These are phyloP conservation scores for Myotis brandtii DNA, from an alignment of 2,113 vertebrate genomes.

Conservation along the genomic window DNA sequence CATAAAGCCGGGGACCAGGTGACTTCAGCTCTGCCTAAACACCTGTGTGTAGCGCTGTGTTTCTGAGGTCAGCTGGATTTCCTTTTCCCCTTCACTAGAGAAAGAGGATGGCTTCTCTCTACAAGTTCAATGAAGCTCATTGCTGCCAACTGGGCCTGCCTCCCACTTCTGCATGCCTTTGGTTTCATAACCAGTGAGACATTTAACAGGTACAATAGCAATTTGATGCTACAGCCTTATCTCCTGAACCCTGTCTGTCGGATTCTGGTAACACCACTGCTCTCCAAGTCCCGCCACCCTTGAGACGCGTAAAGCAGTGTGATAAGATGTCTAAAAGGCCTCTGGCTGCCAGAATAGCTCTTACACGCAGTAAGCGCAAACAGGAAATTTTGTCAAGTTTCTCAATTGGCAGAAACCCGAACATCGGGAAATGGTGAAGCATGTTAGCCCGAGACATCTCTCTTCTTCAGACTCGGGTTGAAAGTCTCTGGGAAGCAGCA, in stretches of 20 bases:
- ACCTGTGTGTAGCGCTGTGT: neutral
- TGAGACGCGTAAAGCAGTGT: neutral
- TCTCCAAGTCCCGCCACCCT: neutral
- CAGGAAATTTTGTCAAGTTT: conserved; percentile 34
- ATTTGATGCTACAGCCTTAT: neutral
- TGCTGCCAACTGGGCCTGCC: neutral
- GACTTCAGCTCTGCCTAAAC: neutral
- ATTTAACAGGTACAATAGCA: conserved; percentile 29
- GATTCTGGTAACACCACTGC: neutral
- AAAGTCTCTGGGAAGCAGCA: neutral
- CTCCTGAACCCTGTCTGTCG: conserved; percentile 13
- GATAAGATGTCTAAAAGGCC: neutral
- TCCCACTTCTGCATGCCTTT: neutral
- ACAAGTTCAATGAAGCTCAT: neutral
- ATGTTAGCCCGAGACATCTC: neutral
- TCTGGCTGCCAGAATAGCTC: neutral
- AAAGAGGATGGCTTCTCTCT: neutral
- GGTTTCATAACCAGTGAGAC: conserved; percentile 28
- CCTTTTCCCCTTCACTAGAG: neutral
- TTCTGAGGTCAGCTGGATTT: neutral
- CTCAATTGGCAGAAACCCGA: conserved; percentile 34
- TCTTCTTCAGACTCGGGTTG: neutral
- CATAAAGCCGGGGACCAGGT: conserved; percentile 48
- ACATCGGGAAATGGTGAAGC: neutral
- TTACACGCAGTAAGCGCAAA: conserved; percentile 15